Conservation (phyloP, 2,888 invertebrate genomes). For the Xanthia icteritia region DNA sequence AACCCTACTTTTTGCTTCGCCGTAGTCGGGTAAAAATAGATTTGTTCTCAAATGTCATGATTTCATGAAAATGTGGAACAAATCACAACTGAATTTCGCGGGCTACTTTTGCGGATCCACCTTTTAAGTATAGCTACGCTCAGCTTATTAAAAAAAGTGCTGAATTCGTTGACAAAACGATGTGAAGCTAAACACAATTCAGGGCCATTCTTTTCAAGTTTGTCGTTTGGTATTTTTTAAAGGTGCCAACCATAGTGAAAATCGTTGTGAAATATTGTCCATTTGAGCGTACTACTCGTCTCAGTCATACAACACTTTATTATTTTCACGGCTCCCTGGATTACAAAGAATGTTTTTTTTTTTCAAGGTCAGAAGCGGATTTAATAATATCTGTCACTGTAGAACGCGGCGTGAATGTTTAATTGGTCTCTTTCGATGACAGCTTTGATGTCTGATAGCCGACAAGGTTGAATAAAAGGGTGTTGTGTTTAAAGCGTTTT, state of each 20-base stretch:
- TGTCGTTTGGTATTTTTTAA: background rate
- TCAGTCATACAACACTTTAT: constrained; percentile 21
- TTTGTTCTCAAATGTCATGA: too few species aligned
- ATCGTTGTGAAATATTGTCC: background rate
- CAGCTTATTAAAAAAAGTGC: background rate
- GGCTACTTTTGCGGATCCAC: too few species aligned
- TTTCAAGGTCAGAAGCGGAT: background rate
- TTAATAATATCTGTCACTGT: constrained; percentile 18
- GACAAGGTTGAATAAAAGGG: background rate
- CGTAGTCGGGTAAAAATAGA: too few species aligned
- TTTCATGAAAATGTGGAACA: too few species aligned
- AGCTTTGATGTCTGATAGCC: constrained; percentile 6
- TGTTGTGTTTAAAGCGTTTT: background rate
- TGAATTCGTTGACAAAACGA: background rate
- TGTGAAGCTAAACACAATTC: background rate
- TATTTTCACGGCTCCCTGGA: constrained; percentile 17
- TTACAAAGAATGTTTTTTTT: constrained; percentile 16
- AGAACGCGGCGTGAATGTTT: constrained; percentile 21
- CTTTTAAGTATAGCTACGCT: background rate
- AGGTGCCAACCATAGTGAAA: background rate
- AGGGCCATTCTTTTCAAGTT: background rate
- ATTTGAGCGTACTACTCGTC: constrained; percentile 8
- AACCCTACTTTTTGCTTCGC: too few species aligned
- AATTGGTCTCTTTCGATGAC: constrained; percentile 50
- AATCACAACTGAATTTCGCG: too few species aligned